Base-by-base conservation (phyloP, 2,113 vertebrate species). In the Python bivittatus region DNA sequence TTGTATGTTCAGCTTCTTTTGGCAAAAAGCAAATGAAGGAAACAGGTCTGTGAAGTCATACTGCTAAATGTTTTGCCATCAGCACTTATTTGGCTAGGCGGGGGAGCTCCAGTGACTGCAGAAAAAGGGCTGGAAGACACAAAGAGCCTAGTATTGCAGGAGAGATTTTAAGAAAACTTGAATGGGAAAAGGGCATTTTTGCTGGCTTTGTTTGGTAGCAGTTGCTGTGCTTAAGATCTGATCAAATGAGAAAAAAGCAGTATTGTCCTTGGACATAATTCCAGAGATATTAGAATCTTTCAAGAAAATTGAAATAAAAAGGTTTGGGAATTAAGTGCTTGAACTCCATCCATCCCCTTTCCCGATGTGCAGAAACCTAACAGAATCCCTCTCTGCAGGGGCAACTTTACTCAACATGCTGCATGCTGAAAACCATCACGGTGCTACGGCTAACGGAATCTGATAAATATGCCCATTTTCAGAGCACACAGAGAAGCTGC, bases 401-500 rank as follows among this genome's bases (percentile, higher is more conserved):
- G 22, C 5, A 22, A 22, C 12, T 64, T 58, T 9, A n/a, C 33
- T 29, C 85, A 29, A 12, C 58, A 15, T 53, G 42, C 23, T 54
- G 68, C 86, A 54, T 0, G 0, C 86, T 84, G 88, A 33, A 27
- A 15, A 22, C 72, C 23, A 33, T 60, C 1, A 17, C 9, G 1
- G 44, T 79, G 92, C 0, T 0, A 86, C 93, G 90, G 9, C 22
- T 90, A 94, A 60, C 0, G 52, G 52, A 57, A 95, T 89, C 89
- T 88, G 95, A 95, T 89, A 93, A 97, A 96, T 10, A 96, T 84
- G 90, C 56, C 92, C 84, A 90, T 92, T 88, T 88, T 29, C 25
- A 13, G 58, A 94, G 94, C 64, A 57, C 2, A 89, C 1, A 23
- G 52, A 87, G 88, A 91, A 85, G 86, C 2, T 95, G 56, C 84